A percentile compares a stretch with the other conserved stretches of the same genome.
Conservation (phyloP, 2,113 vertebrate species). For the Neolamprologus tretocephalus region DNA sequence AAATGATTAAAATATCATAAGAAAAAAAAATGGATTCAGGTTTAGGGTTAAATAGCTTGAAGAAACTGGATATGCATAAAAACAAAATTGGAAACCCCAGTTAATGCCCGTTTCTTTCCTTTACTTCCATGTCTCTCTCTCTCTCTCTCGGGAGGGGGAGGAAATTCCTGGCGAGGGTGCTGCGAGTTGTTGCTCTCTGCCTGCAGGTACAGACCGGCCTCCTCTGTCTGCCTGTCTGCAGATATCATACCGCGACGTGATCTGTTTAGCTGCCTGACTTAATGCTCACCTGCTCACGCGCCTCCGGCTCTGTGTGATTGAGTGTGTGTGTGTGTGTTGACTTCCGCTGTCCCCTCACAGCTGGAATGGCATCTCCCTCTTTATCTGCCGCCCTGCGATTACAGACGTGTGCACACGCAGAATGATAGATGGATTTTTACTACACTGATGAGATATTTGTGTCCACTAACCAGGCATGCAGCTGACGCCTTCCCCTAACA, state of each 20-base stretch:
- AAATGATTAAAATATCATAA: not conserved
- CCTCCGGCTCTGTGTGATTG: constrained; percentile 30
- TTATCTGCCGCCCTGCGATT: constrained; percentile 50
- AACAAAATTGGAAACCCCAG: not conserved
- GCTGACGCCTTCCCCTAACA: not conserved
- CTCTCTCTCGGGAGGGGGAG: not conserved
- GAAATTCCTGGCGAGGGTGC: constrained; percentile 52
- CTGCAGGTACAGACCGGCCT: constrained; percentile 62
- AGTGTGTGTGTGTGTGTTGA: not conserved
- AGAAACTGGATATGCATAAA: not conserved
- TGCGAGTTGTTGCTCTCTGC: constrained; percentile 46
- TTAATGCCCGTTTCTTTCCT: not conserved
- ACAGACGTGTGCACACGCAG: constrained; percentile 10
- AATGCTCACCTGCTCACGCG: constrained; percentile 59
- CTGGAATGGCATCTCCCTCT: constrained; percentile 45
- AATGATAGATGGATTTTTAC: constrained; percentile 7
- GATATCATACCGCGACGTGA: constrained; percentile 61
- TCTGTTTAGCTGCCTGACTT: constrained; percentile 63
- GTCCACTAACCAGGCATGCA: not conserved
- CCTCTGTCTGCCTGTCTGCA: constrained; percentile 64
- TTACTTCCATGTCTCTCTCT: not conserved
- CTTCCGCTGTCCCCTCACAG: constrained; percentile 45
- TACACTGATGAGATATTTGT: not conserved
- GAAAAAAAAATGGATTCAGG: not conserved
- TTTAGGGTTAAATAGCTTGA: not conserved